Conservation (phyloP, 2,113 vertebrate genomes). For the Oncorhynchus nerka region DNA sequence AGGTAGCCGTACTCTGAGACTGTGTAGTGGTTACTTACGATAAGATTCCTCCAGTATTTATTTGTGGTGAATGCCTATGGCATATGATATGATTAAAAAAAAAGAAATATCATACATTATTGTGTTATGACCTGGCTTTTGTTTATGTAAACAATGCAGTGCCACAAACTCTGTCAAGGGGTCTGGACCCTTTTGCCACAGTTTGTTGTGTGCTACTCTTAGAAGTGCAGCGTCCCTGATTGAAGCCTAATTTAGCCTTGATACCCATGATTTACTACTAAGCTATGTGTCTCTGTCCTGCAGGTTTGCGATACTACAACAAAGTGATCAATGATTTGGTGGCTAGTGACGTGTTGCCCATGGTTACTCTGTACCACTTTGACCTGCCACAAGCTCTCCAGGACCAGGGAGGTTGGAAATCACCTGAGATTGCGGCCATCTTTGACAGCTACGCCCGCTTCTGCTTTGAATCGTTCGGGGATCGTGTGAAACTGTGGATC, state of each 20-base stretch:
- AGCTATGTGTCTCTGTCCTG: constrained; percentile 16
- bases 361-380: constrained; percentile 80
- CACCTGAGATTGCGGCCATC: constrained; percentile 47
- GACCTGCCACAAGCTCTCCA: constrained; percentile 79
- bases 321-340: constrained; percentile 79
- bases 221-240: too few species aligned
- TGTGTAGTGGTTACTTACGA: too few species aligned
- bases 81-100: neutral
- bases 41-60: neutral
- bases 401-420: constrained; percentile 75
- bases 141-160: neutral
- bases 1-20: constrained; percentile 71
- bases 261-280: too few species aligned
- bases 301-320: constrained; percentile 79
- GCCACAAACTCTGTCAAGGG: neutral
- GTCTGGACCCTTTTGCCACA: neutral
- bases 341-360: constrained; percentile 61
- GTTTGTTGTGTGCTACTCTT: neutral
- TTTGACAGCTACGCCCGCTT: constrained; percentile 78
- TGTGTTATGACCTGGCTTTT: neutral
- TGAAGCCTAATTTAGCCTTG: too few species aligned
- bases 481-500: constrained; percentile 80
- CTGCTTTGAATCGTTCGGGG: constrained; percentile 81
- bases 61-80: neutral
- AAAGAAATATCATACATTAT: neutral